Conservation (phyloP, 2,888 invertebrate species). For the Apoda limacodes region DNA sequence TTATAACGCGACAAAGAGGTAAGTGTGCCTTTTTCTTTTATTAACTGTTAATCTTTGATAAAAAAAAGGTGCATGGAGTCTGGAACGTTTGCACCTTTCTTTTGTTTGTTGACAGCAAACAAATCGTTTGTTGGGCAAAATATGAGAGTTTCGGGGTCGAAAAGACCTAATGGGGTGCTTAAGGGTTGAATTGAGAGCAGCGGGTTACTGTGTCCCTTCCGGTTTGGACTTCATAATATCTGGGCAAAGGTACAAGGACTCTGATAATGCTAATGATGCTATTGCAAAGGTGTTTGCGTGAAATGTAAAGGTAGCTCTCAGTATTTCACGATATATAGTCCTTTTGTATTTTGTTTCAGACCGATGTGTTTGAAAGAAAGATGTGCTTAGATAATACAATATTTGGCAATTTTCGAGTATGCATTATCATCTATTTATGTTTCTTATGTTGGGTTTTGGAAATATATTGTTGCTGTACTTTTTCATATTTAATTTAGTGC, state of each 20-base stretch:
- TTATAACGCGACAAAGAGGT: constrained; percentile 50
- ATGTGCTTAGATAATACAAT: too few relatives aligned
- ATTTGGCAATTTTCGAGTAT: too few relatives aligned
- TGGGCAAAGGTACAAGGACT: constrained; percentile 30
- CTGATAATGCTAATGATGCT: constrained; percentile 31
- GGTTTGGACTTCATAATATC: constrained; percentile 51
- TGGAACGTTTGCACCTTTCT: constrained; percentile 49
- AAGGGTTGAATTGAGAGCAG: constrained; percentile 58
- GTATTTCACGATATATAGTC: too few relatives aligned
- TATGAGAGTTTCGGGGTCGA: constrained; percentile 42
- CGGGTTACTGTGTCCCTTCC: constrained; percentile 60
- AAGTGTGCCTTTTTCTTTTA: constrained; percentile 44
- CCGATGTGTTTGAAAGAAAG: too few relatives aligned
- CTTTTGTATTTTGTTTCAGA: too few relatives aligned
- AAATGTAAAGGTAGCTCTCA: too few relatives aligned
- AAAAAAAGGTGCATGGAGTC: constrained; percentile 33
- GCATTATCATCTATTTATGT: too few relatives aligned
- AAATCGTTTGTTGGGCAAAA: constrained; percentile 63
- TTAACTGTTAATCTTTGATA: constrained; percentile 49
- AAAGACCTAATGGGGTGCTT: constrained; percentile 47
- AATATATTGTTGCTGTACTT: too few relatives aligned
- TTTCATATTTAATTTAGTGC: too few relatives aligned
- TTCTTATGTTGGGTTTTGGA: too few relatives aligned
- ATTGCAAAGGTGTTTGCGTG: constrained; percentile 36
- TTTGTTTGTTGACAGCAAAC: constrained; percentile 66